phyloP scores from a whole-genome alignment of 2,113 vertebrate genomes.

The Lycaon pictus region DNA sequence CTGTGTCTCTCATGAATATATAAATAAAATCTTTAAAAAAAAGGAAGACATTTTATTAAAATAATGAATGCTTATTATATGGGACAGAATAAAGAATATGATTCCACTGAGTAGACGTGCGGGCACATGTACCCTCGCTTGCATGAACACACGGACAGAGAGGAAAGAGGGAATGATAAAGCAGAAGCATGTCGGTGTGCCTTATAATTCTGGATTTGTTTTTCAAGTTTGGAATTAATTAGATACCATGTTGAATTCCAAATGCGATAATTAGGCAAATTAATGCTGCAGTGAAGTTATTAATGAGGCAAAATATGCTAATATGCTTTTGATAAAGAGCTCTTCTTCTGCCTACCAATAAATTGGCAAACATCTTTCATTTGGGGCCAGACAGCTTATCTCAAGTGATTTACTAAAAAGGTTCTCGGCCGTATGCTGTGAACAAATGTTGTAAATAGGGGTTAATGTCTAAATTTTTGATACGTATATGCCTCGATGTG shows the following conservation, averaged over 20 bases:
- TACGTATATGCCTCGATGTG: conserved; percentile 66
- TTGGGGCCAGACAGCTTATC: conserved; percentile 86
- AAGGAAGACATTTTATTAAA: conserved; percentile 41
- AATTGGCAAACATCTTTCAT: conserved; percentile 89
- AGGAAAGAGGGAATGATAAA: conserved; percentile 60
- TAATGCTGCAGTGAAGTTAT: conserved; percentile 91
- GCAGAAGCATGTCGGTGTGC: conserved; percentile 67
- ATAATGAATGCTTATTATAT: conserved; percentile 71
- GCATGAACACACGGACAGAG: conserved; percentile 1
- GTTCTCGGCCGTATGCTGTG: conserved; percentile 69
- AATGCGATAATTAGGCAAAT: conserved; percentile 91
- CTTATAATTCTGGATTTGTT: conserved; percentile 83
- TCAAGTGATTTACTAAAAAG: conserved; percentile 86
- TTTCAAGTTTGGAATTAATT: conserved; percentile 88
- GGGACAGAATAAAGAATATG: conserved; percentile 61
- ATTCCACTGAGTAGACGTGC: conserved; percentile 42
- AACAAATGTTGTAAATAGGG: conserved; percentile 82
- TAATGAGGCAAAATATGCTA: conserved; percentile 93
- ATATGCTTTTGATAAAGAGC: conserved; percentile 89
- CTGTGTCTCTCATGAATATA: no score
- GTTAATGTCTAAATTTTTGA: conserved; percentile 86
- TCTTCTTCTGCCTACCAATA: conserved; percentile 85
- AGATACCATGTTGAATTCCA: conserved; percentile 89
- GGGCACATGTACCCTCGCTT: background rate
- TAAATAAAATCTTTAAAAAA: no score